Percentiles rank a stretch among this genome's conserved stretches.
Conservation (phyloP, 64 coral and sea anemone genomes). For the Actinia equina region DNA sequence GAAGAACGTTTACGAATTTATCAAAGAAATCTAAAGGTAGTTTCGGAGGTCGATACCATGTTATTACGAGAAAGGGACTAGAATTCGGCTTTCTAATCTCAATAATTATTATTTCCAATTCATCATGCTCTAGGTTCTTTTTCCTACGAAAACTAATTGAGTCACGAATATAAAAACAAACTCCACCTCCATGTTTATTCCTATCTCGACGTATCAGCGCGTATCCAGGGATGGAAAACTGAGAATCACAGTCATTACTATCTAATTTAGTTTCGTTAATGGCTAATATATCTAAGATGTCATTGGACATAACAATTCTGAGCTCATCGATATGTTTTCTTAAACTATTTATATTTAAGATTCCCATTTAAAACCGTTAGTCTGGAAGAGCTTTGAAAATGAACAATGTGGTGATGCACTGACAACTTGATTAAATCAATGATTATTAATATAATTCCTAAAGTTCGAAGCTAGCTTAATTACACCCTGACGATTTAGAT, state of each 20-base stretch:
- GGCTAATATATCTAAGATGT: slow-evolving; percentile 36
- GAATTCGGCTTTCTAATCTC: slow-evolving; percentile 40
- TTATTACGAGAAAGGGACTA: slow-evolving; percentile 17
- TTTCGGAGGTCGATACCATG: slow-evolving; percentile 49
- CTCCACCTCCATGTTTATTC: slow-evolving; percentile 30
- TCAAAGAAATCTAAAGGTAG: neutral
- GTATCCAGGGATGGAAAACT: slow-evolving; percentile 19
- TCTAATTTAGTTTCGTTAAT: slow-evolving; percentile 52
- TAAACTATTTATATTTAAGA: slow-evolving; percentile 34
- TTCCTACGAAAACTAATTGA: slow-evolving; percentile 25
- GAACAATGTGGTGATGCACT: neutral
- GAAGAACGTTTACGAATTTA: slow-evolving; percentile 1
- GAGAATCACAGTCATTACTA: slow-evolving; percentile 1
- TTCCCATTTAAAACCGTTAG: slow-evolving; percentile 38
- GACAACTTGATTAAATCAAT: neutral
- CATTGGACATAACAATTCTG: neutral
- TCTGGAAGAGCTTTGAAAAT: neutral
- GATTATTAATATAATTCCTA: neutral
- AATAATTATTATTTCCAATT: slow-evolving; percentile 22
- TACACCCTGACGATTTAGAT: neutral
- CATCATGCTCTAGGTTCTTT: neutral
- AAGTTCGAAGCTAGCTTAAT: neutral
- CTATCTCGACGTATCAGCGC: slow-evolving; percentile 24
- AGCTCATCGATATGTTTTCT: slow-evolving; percentile 36
- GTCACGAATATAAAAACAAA: slow-evolving; percentile 40